Evolutionary conservation across 1,140 invertebrate species (phyloP), one percentile per base, ranked within the genome.

Genomic region (Bactericera cockerelli): DNA sequence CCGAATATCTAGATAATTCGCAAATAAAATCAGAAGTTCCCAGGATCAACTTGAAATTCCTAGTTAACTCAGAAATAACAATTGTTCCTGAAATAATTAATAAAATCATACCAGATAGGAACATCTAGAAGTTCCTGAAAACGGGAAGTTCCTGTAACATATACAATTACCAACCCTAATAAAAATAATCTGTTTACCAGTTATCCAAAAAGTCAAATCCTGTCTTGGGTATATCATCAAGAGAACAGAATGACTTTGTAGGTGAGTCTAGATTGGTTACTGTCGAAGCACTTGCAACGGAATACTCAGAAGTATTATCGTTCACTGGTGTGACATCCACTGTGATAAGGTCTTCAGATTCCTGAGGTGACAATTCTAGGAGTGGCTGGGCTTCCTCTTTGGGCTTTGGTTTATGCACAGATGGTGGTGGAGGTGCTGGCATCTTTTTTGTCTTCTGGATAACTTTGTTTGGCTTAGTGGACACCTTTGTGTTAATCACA

Each of bases 181-280:
- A n/a, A n/a, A n/a, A n/a, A n/a, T n/a, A n/a, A n/a, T 49, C 26
- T 1, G 22, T 59, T 59, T 65, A 65, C 64, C 64, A 65, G 53
- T 65, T 65, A 21, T 65, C 64, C 21, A 65, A 60, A 62, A 65
- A 65, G 26, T 65, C 64, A 56, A 64, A 65, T 1, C 63, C 64
- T 24, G 64, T 64, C 55, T 64, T 65, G 1, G 64, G 64, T 24
- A 65, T 63, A 16, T 65, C 64, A 38, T 42, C 55, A 22, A 49
- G 6, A 49, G 42, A 49, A 49, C 42, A 49, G 22, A 49, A 49
- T 6, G 42, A 49, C 22, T 49, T 49, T 4, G 42, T 49, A 8
- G 42, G 42, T n/a, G 42, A 49, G 19, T 49, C 22, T 16, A 49
- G 22, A n/a, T 16, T 49, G 42, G 42, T 49, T 6, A 16, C 19